These are phyloP conservation scores for Acronicta leporina DNA, from an alignment of 2,888 invertebrate genomes.

Conservation along the genomic window DNA sequence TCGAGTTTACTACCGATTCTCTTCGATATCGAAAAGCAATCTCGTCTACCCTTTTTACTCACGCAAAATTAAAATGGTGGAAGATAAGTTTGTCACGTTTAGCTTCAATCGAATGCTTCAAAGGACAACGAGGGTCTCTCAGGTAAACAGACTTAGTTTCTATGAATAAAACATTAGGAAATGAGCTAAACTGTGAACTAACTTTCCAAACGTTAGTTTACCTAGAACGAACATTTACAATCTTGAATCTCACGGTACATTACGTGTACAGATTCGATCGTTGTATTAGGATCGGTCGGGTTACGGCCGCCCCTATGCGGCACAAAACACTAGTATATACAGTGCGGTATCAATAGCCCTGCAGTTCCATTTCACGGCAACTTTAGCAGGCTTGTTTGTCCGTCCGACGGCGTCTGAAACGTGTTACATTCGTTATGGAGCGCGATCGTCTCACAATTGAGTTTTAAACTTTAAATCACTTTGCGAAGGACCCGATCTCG, in stretches of 20 bases:
- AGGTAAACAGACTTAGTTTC: conserved; percentile 16
- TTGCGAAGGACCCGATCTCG: conserved; percentile 61
- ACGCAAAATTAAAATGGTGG: conserved; percentile 31
- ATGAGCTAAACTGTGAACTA: conserved; percentile 19
- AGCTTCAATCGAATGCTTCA: conserved; percentile 6
- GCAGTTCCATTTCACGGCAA: conserved; percentile 69
- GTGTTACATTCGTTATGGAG: conserved; percentile 57
- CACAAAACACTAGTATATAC: conserved; percentile 7
- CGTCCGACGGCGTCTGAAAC: conserved; percentile 39
- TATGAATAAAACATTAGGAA: conserved; percentile 30
- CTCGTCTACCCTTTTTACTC: conserved; percentile 37
- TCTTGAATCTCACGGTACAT: conserved; percentile 23
- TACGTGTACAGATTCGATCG: conserved; percentile 9
- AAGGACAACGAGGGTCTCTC: not conserved
- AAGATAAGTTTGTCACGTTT: conserved; percentile 11
- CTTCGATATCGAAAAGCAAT: conserved; percentile 55
- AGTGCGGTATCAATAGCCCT: conserved; percentile 40
- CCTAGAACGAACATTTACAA: conserved; percentile 12
- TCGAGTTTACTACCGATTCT: conserved; percentile 54
- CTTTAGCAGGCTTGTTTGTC: conserved; percentile 64
- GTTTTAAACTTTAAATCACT: conserved; percentile 73
- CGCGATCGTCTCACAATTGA: conserved; percentile 58
- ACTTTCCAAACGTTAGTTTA: conserved; percentile 13
- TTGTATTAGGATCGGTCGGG: conserved; percentile 8
- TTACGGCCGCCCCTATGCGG: conserved; percentile 4